Evolutionary conservation across 2,888 invertebrate species (phyloP).

Genomic region (Athripsodes cinereus): DNA sequence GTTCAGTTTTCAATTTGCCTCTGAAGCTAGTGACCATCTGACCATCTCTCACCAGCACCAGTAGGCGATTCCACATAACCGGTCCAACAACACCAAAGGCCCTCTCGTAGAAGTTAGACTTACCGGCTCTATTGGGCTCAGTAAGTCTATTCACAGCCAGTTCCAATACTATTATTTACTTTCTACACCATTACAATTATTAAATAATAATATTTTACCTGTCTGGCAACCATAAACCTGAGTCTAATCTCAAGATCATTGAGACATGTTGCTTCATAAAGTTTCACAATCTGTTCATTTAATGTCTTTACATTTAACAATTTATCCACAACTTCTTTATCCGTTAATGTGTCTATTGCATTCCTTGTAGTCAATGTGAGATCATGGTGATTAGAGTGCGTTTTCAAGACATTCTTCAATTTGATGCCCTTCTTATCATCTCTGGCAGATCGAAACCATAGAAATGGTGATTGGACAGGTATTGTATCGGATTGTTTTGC

Average conservation of each 20-base stretch:
- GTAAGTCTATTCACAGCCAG: too few species aligned
- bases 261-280: constrained; percentile 58
- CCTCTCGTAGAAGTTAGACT: too few species aligned
- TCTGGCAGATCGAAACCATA: constrained; percentile 62
- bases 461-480: constrained; percentile 61
- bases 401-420: constrained; percentile 9
- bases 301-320: constrained; percentile 47
- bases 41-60: too few species aligned
- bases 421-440: constrained; percentile 31
- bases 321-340: constrained; percentile 42
- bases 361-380: constrained; percentile 37
- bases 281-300: constrained; percentile 60
- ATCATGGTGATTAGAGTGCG: constrained; percentile 6
- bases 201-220: too few species aligned
- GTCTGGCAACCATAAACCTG: constrained; percentile 69
- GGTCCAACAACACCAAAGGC: too few species aligned
- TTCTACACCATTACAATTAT: too few species aligned
- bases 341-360: constrained; percentile 42
- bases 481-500: constrained; percentile 53
- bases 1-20: too few species aligned
- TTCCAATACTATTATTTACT: too few species aligned
- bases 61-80: too few species aligned
- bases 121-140: too few species aligned
- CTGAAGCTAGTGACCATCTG: too few species aligned
- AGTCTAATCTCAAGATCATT: constrained; percentile 69